Evolutionary conservation across 2,797 vertebrate species (phyloP), one percentile per base, ranked within the genome.

Genomic region (Podarcis lilfordi): DNA sequence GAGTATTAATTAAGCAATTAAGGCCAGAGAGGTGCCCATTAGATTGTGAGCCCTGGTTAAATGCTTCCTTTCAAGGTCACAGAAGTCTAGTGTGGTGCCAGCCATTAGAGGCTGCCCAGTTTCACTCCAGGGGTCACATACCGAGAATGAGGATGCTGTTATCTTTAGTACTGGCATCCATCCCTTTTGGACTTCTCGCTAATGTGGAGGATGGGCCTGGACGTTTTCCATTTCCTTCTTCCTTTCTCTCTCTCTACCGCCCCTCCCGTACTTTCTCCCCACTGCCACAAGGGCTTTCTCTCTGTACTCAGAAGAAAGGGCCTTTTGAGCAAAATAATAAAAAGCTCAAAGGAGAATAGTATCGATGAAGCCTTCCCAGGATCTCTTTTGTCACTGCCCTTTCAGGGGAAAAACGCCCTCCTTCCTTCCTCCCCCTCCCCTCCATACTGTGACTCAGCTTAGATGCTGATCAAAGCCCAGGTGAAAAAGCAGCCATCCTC

Each of bases 1-100:
- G 87, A 32, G 45, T 85, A 55, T 80, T 80, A 37, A 85, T 89
- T 50, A 66, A 80, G 77, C 69, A 85, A 75, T 75, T 75, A 64
- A 17, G 25, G 40, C 68, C 5, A 23, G n/a, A 82, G 78, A 72
- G 68, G 27, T n/a, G 85, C 78, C 68, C 10, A 13, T 81, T 85
- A 11, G 68, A 50, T 8, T 6, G 37, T 2, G 40, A 23, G 21
- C 23, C 77, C n/a, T 2, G 9, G 43, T 45, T 29, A 74, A 85
- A 21, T 10, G 19, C 66, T 50, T 45, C 37, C 68, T 15, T 64
- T 21, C 75, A 88, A 84, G 75, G 64, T 59, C 21, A 8, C 19
- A 11, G 74, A 0, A 40, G 10, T 11, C 35, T 4, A 8, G 4
- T 13, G 10, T n/a, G 8, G 80, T 43, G 2, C 11, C 9, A 45